These are phyloP conservation scores for Polypedilum pembai DNA, from an alignment of 1,140 invertebrate genomes.

Conservation along the genomic window DNA sequence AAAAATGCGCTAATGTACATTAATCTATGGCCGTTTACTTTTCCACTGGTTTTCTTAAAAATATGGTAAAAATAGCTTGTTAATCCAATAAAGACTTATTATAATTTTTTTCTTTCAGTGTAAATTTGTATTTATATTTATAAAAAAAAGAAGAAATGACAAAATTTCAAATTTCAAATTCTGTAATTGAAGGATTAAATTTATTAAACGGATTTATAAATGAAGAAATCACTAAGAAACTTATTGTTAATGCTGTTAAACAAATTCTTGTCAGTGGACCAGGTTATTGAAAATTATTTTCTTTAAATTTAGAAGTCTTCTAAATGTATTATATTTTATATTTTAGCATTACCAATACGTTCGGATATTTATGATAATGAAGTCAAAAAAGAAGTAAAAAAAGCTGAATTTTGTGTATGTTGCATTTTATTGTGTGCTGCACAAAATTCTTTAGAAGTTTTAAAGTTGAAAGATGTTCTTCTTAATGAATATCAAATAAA, in stretches of 20 bases:
- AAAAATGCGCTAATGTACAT: too few relatives aligned
- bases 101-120: neutral
- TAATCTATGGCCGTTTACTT: too few relatives aligned
- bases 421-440: conserved; percentile 38
- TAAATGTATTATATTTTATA: neutral
- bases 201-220: conserved; percentile 35
- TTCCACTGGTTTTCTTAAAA: too few relatives aligned
- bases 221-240: conserved; percentile 35
- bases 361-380: conserved; percentile 41
- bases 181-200: conserved; percentile 38
- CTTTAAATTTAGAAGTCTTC: too few relatives aligned
- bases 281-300: neutral
- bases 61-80: neutral
- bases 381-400: conserved; percentile 37
- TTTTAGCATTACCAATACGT: conserved; percentile 38
- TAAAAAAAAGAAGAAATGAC: neutral
- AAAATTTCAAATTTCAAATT: conserved; percentile 33
- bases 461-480: conserved; percentile 35
- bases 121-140: neutral
- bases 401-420: conserved; percentile 42
- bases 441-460: conserved; percentile 36
- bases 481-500: conserved; percentile 35
- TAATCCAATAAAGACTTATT: neutral
- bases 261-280: conserved; percentile 34
- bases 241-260: conserved; percentile 40